phyloP scores from a whole-genome alignment of 1,140 invertebrate genomes.

The Fragariocoptes setiger region DNA sequence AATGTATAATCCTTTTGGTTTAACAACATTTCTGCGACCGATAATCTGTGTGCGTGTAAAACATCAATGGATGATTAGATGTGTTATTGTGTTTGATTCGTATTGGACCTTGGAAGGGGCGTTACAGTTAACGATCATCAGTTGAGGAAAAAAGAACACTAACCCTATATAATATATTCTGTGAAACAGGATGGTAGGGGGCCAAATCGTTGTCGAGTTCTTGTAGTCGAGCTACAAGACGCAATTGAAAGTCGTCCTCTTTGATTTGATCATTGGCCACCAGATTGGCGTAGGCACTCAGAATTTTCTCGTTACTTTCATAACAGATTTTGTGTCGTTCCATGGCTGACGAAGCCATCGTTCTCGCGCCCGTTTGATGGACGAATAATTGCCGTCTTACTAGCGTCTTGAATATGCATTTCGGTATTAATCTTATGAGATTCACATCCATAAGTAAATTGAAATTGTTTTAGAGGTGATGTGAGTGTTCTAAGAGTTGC shows the following conservation, averaged over 20 bases:
- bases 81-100: neutral
- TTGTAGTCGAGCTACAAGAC: conserved; percentile 32
- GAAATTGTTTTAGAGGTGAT: too few relatives aligned
- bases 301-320: neutral
- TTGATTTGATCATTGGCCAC: conserved; percentile 26
- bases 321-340: too few relatives aligned
- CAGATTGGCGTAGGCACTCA: conserved; percentile 8
- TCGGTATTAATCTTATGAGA: too few relatives aligned
- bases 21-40: conserved; percentile 1
- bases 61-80: neutral
- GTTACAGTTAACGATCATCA: neutral
- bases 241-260: conserved; percentile 33
- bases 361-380: too few relatives aligned
- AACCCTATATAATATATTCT: conserved; percentile 13
- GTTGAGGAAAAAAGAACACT: too few relatives aligned
- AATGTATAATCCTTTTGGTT: conserved; percentile 21
- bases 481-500: too few relatives aligned
- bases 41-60: neutral
- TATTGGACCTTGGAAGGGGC: neutral
- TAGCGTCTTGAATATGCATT: too few relatives aligned
- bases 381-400: too few relatives aligned
- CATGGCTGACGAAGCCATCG: too few relatives aligned
- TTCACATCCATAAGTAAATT: too few relatives aligned
- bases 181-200: conserved; percentile 24
- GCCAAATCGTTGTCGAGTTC: conserved; percentile 29